Conservation (phyloP, 2,888 invertebrate species). For the Ctenicera cuprea region DNA sequence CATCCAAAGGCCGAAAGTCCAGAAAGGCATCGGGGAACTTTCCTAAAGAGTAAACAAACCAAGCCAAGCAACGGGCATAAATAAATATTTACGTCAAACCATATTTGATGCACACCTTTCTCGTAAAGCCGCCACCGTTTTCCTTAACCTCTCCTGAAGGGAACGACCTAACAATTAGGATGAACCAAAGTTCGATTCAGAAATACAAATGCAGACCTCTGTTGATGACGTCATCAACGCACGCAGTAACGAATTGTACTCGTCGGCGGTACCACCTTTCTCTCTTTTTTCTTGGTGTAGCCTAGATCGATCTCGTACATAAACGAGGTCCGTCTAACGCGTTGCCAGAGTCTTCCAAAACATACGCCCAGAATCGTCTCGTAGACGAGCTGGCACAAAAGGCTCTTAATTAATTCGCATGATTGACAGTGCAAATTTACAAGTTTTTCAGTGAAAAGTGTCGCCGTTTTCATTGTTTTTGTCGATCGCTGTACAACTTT, state of each 20-base stretch:
- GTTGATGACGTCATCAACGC: background rate
- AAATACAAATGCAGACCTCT: background rate
- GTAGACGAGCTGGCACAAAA: slow-evolving; percentile 21
- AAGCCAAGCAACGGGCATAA: too few species aligned
- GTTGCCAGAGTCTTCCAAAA: slow-evolving; percentile 29
- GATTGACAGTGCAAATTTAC: background rate
- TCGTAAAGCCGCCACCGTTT: background rate
- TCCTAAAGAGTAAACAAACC: too few species aligned
- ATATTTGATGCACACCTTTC: background rate
- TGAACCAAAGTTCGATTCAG: slow-evolving; percentile 4
- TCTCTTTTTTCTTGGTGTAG: background rate
- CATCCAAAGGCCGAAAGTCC: too few species aligned
- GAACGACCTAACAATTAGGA: slow-evolving; percentile 9
- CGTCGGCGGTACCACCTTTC: slow-evolving; percentile 32
- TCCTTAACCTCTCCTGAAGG: background rate
- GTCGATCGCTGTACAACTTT: background rate
- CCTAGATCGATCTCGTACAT: slow-evolving; percentile 46
- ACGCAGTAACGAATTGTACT: background rate
- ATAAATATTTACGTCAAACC: too few species aligned
- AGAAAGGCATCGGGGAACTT: too few species aligned
- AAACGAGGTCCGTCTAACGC: background rate
- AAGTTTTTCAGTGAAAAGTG: slow-evolving; percentile 24
- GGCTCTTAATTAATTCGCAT: background rate
- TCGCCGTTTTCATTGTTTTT: background rate
- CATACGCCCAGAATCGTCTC: slow-evolving; percentile 23